A percentile compares a stretch with the other conserved stretches of the same genome.
phyloP scores from a whole-genome alignment of 2,797 vertebrate genomes.

The Tadarida brasiliensis region DNA sequence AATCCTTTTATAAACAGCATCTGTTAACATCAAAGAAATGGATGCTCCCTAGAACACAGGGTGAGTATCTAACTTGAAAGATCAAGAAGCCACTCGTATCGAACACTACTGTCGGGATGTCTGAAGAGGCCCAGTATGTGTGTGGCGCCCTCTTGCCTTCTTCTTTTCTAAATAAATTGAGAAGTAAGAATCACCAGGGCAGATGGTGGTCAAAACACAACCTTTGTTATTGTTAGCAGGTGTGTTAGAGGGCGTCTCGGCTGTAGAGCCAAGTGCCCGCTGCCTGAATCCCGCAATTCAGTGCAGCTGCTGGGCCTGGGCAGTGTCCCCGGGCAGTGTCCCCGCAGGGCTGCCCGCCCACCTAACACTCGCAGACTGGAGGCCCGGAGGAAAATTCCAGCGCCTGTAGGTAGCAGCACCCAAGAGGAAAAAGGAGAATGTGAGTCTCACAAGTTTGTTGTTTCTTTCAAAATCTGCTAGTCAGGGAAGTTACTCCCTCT shows the following conservation, averaged over 20 bases:
- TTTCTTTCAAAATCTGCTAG: background rate
- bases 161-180: conserved; percentile 10
- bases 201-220: background rate
- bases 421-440: background rate
- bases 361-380: background rate
- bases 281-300: background rate
- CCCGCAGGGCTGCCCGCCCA: background rate
- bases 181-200: conserved; percentile 14
- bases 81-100: background rate
- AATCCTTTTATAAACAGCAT: conserved; percentile 64
- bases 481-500: background rate
- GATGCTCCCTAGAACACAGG: background rate
- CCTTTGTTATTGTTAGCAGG: background rate
- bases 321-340: background rate
- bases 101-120: background rate
- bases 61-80: background rate
- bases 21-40: conserved; percentile 58
- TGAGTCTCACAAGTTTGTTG: background rate
- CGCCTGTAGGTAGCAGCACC: background rate
- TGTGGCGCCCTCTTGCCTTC: background rate
- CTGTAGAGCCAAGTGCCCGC: background rate
- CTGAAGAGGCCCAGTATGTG: background rate
- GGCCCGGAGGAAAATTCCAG: background rate
- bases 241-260: background rate
- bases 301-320: too few relatives aligned